Evolutionary conservation across 35 echinoderm and acorn worm species (phyloP).

Genomic region (Hemicentrotus pulcherrimus): DNA sequence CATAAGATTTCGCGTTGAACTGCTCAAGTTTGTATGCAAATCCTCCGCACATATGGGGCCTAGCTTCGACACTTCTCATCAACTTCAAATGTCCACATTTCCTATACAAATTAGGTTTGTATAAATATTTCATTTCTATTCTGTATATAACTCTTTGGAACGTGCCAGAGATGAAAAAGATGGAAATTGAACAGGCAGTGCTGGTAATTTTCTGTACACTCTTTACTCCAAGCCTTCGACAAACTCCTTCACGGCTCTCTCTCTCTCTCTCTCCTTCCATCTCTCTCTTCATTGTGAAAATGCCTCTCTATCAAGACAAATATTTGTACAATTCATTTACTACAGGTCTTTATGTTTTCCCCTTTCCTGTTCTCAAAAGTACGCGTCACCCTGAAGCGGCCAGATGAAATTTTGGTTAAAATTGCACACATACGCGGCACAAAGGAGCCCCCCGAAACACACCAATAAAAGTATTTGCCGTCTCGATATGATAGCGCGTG

Average conservation of each 20-base stretch:
- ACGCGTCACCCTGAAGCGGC: neutral
- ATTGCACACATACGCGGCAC: neutral
- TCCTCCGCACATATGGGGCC: neutral
- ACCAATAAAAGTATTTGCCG: neutral
- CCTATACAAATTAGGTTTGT: neutral
- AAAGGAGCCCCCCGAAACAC: neutral
- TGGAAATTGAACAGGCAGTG: neutral
- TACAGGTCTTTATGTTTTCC: neutral
- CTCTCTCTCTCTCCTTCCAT: neutral
- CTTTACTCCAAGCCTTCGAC: neutral
- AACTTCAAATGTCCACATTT: neutral
- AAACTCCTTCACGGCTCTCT: neutral
- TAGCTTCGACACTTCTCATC: neutral
- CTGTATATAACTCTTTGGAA: neutral
- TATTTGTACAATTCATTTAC: slow-evolving; percentile 20
- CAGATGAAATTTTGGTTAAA: slow-evolving; percentile 13
- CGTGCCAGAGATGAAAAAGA: neutral
- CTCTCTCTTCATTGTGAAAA: slow-evolving; percentile 17
- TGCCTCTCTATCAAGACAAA: slow-evolving; percentile 12
- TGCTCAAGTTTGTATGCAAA: too few species aligned
- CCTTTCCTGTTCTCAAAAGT: slow-evolving; percentile 5
- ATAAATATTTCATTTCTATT: neutral
- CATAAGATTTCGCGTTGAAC: too few species aligned
- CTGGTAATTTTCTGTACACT: slow-evolving; percentile 11
- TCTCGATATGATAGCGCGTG: neutral